Percentiles rank a stretch among this genome's conserved stretches.
phyloP scores from a whole-genome alignment of 2,888 invertebrate genomes.

The Elysia crispata region DNA sequence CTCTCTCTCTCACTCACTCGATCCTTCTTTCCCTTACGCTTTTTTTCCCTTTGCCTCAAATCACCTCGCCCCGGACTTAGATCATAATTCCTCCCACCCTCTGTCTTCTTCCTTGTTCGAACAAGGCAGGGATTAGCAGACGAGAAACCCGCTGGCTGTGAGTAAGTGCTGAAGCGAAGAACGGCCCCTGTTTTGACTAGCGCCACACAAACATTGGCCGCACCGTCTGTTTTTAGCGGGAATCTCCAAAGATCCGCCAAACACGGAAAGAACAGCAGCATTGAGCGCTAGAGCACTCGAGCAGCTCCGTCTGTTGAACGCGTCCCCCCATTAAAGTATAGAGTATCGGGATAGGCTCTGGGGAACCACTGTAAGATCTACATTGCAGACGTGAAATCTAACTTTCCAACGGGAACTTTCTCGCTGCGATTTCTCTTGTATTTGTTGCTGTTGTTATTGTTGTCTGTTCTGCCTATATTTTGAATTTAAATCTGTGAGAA shows the following conservation, averaged over 20 bases:
- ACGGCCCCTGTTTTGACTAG: not conserved
- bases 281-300: no score
- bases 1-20: slow-evolving; percentile 33
- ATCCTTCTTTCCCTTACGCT: slow-evolving; percentile 18
- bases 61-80: slow-evolving; percentile 12
- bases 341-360: no score
- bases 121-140: not conserved
- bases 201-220: not conserved
- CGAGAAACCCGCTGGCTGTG: not conserved
- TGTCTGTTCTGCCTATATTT: not conserved
- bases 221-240: no score
- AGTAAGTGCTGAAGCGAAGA: not conserved
- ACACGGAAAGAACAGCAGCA: no score
- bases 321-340: no score
- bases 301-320: no score
- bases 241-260: no score
- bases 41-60: slow-evolving; percentile 23
- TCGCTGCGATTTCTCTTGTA: no score
- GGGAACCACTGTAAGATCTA: no score
- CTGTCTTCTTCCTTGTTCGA: slow-evolving; percentile 17
- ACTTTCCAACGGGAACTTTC: no score
- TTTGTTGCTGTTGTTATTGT: not conserved
- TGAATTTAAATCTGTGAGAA: not conserved
- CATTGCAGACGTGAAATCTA: not conserved
- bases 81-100: slow-evolving; percentile 39